A percentile compares a stretch with the other conserved stretches of the same genome.
phyloP scores from a whole-genome alignment of 2,113 vertebrate genomes.

The Clupea harengus region DNA sequence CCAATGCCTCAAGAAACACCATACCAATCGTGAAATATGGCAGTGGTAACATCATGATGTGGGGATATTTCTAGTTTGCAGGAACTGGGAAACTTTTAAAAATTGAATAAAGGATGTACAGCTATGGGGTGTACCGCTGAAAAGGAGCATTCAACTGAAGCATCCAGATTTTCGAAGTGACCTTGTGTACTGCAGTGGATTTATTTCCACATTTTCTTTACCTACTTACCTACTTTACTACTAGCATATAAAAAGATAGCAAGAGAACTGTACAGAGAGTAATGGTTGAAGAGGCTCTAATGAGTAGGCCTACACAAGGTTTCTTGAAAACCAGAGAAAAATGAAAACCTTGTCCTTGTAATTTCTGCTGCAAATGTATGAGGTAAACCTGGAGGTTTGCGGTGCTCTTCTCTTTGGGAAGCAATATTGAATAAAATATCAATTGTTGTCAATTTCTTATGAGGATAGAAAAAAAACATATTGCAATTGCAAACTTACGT shows the following conservation, averaged over 20 bases:
- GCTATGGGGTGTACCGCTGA: not conserved
- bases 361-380: not conserved
- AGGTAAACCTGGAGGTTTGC: not conserved
- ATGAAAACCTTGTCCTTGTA: not conserved
- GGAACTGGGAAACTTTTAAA: no score
- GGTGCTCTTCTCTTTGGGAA: not conserved
- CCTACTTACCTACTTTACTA: no score
- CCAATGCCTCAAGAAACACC: no score
- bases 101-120: no score
- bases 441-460: not conserved
- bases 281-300: not conserved
- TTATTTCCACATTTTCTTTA: not conserved
- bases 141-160: not conserved
- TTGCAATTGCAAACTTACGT: not conserved
- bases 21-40: no score
- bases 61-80: no score
- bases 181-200: no score
- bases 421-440: not conserved
- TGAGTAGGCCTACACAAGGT: not conserved
- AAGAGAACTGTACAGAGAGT: not conserved
- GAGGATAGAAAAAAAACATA: not conserved
- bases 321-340: not conserved
- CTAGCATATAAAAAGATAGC: not conserved
- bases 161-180: not conserved
- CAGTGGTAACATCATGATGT: no score